Evolutionary conservation across 2,113 vertebrate genomes (phyloP).

Genomic region (Eulemur macaco): DNA sequence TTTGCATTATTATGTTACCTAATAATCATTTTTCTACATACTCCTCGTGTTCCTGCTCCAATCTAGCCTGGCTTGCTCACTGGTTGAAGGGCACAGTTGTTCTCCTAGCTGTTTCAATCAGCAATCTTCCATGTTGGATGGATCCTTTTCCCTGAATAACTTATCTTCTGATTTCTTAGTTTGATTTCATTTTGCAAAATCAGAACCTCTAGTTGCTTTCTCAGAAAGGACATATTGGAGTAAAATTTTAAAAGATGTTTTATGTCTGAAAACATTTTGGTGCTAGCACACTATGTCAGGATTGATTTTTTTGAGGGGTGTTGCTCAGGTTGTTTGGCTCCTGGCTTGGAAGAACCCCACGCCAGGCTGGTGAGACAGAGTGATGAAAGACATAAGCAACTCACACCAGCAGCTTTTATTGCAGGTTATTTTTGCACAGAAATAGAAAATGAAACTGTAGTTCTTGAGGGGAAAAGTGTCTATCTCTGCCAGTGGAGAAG

Average conservation of each 20-base stretch:
- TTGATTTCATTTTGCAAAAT: neutral
- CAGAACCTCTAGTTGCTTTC: neutral
- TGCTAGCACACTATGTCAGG: neutral
- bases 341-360: no score
- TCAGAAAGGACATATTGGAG: neutral
- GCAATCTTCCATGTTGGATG: neutral
- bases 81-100: neutral
- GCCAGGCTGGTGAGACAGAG: no score
- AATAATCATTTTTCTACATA: neutral
- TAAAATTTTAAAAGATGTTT: neutral
- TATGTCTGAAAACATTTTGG: neutral
- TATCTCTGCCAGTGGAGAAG: no score
- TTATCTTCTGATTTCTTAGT: neutral
- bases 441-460: no score
- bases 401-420: no score
- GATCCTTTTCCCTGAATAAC: neutral
- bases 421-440: no score
- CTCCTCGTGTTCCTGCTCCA: neutral
- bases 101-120: neutral
- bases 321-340: no score
- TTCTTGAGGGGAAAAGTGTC: no score
- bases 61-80: rapidly evolving
- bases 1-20: neutral
- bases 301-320: no score
- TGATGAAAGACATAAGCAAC: no score